phyloP scores from a whole-genome alignment of 2,797 vertebrate genomes.

The Oreonectes daqikongensis region DNA sequence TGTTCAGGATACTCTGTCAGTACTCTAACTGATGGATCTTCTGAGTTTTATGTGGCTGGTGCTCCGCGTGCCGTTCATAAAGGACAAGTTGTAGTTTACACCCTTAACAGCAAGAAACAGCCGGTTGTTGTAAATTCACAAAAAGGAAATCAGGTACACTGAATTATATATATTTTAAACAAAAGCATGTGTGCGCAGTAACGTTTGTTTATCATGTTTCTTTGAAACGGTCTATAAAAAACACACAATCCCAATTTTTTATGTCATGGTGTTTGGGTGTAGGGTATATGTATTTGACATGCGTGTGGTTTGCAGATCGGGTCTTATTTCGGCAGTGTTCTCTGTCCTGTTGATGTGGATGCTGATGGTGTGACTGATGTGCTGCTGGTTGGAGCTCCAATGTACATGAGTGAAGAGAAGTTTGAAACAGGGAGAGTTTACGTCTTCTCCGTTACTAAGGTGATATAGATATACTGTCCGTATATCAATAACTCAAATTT shows the following conservation, averaged over 20 bases:
- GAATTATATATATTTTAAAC: too few relatives aligned
- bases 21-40: slow-evolving; percentile 68
- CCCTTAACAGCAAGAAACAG: slow-evolving; percentile 66
- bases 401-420: slow-evolving; percentile 84
- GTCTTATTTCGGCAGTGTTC: slow-evolving; percentile 85
- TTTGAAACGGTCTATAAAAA: too few relatives aligned
- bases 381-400: slow-evolving; percentile 84
- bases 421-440: slow-evolving; percentile 85
- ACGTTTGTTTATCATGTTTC: too few relatives aligned
- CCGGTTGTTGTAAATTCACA: slow-evolving; percentile 76
- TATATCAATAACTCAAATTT: background rate
- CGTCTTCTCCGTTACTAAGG: slow-evolving; percentile 79
- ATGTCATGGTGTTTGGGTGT: background rate
- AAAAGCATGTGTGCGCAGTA: too few relatives aligned
- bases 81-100: slow-evolving; percentile 83
- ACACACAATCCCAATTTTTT: too few relatives aligned
- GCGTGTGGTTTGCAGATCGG: slow-evolving; percentile 74
- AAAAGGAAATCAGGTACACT: slow-evolving; percentile 84
- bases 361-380: slow-evolving; percentile 80
- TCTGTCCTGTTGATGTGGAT: slow-evolving; percentile 82
- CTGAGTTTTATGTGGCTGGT: slow-evolving; percentile 79
- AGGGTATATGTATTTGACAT: background rate
- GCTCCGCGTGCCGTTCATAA: slow-evolving; percentile 86
- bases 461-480: slow-evolving; percentile 52
- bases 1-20: slow-evolving; percentile 82